Evolutionary conservation across 2,797 vertebrate genomes (phyloP).

Genomic region (Kryptopterus vitreolus): DNA sequence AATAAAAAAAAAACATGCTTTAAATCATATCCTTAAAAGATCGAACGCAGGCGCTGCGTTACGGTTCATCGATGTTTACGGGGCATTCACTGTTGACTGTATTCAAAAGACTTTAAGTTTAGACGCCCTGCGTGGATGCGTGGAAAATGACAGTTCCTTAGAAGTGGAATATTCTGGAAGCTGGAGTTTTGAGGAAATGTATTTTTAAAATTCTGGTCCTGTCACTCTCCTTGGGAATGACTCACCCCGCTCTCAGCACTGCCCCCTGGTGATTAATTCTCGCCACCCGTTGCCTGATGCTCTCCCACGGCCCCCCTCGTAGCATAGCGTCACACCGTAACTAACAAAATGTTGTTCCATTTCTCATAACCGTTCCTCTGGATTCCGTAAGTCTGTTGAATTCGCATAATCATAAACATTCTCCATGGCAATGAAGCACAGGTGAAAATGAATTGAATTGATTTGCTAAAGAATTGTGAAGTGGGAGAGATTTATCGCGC

Average conservation of each 20-base stretch:
- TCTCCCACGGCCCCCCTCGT: constrained; percentile 26
- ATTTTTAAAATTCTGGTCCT: constrained; percentile 2
- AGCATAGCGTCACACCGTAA: constrained; percentile 11
- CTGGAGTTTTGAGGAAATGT: background rate
- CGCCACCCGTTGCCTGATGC: constrained; percentile 23
- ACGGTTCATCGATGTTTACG: background rate
- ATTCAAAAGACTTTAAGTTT: background rate
- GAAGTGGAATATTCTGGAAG: background rate
- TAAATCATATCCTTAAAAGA: background rate
- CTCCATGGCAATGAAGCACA: constrained; percentile 50
- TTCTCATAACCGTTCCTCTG: constrained; percentile 6
- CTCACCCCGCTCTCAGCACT: constrained; percentile 44
- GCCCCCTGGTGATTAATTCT: constrained; percentile 51
- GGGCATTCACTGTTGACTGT: background rate
- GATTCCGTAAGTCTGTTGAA: constrained; percentile 19
- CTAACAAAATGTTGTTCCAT: constrained; percentile 8
- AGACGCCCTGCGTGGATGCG: background rate
- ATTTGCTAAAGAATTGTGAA: constrained; percentile 64
- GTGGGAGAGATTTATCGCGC: constrained; percentile 64
- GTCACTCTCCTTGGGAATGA: constrained; percentile 41
- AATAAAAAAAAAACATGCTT: too few relatives aligned
- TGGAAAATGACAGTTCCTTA: background rate
- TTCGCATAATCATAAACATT: constrained; percentile 45
- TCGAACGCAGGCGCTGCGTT: background rate
- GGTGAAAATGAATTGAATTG: constrained; percentile 58